Evolutionary conservation across 2,113 vertebrate genomes (phyloP), one percentile per base, ranked within the genome.

Genomic region (Eleginops maclovinus): DNA sequence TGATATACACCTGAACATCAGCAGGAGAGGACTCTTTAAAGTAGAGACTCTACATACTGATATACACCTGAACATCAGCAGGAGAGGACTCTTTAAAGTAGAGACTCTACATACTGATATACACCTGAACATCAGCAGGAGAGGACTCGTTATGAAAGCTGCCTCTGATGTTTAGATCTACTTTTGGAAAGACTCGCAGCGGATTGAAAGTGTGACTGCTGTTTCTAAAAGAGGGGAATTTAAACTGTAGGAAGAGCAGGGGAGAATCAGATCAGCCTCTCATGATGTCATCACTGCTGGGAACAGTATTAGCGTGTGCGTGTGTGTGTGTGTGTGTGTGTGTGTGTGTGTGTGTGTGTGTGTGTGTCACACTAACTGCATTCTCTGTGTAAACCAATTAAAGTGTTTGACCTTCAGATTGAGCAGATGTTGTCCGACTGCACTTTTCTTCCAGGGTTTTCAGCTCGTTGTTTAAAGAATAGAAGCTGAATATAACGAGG

Each of bases 231-330:
- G 59, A 59, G 74, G 63, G 68, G 68, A 68, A 82, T 79, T 62
- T 44, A 84, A 84, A 88, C 79, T 71, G 60, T 58, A 51, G 78
- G 61, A 85, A 67, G 54, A 59, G 43, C 58, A 22, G 40, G 3
- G 63, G 36, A 24, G 50, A 75, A 76, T 72, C 54, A 63, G 66
- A 84, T 73, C 43, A 53, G 60, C 64, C 12, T n/a, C 22, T 88
- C 88, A 88, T 84, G 80, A 91, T 74, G 78, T 61, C 64, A 63
- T 86, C 76, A 69, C 62, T 77, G 49, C 78, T 72, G 75, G 58
- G 62, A 86, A 79, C 62, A 72, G 7, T 47, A 58, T 31, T 22
- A 28, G 53, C 24, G 41, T 41, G 36, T 53, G 2, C 9, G 15
- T 67, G 62, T 61, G 58, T 54, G 51, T 55, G 22, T 71, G 47